Base-by-base conservation (phyloP, 1,140 invertebrate species). In the Saccostrea cuccullata region DNA sequence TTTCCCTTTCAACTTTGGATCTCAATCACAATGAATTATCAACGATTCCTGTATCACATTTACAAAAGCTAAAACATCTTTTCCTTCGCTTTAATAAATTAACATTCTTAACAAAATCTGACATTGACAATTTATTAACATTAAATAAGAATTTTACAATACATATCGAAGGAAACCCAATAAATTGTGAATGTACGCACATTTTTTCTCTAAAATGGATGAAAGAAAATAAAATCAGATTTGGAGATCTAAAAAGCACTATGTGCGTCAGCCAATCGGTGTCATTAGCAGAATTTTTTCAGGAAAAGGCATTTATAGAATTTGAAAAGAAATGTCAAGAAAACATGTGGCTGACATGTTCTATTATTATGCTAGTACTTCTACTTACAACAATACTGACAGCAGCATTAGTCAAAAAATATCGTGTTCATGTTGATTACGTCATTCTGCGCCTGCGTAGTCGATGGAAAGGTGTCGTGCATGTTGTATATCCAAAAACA, bases 391-490 rank as follows among this genome's bases (percentile, higher is more conserved):
- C 26, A 11, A 30, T 77, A 26, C 2, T 77, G 11, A 12, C 26
- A 15, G 4, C 26, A 3, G 70, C 23, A 26, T 8, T 4, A 3
- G 2, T 36, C 8, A 77, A 26, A 77, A 26, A 36, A 6, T 77
- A 77, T 77, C 30, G 70, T 30, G 70, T 77, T 26, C 70, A 77
- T 77, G 12, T 77, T 5, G 70, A 77, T 77, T 77, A 77, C 3
- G 70, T 77, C 3, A 77, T 77, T 15, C 15, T 77, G 26, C 23
- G 70, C 11, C 12, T 77, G 11, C 70, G 70, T 36, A 26, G 26
- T 77, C 23, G 70, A 77, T 77, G 70, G 70, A 77, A 30, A 36
- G 70, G 70, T 4, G 70, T 77, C 23, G 26, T 77, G 26, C 23
- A 11, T 36, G 26, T 26, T 77, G 15, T 26, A 30, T 11, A 36